Evolutionary conservation across 2,888 invertebrate genomes (phyloP).

Genomic region (Pharmacophagus antenor): DNA sequence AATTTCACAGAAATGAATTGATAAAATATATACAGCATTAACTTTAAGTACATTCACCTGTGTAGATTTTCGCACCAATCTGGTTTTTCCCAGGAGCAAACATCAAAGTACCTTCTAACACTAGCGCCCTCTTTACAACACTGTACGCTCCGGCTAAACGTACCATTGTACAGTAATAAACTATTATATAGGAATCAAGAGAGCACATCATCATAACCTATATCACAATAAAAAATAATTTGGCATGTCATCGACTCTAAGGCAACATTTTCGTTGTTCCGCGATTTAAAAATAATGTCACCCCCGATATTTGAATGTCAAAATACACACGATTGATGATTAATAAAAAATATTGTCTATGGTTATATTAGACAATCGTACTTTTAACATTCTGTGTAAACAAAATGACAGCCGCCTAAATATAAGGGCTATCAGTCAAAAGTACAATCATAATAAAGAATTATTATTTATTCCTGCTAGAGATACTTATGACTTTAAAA

Average conservation of each 20-base stretch:
- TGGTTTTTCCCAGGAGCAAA: slow-evolving; percentile 24
- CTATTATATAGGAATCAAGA: slow-evolving; percentile 29
- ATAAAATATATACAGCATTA: neutral
- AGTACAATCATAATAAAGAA: too few species aligned
- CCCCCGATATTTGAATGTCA: neutral
- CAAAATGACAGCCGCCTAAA: neutral
- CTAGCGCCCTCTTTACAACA: slow-evolving; percentile 13
- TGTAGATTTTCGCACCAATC: neutral
- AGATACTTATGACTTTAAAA: too few species aligned
- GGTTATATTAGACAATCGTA: neutral
- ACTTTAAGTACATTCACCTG: neutral
- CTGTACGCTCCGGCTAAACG: neutral
- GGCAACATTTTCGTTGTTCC: slow-evolving; percentile 28
- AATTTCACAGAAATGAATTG: neutral
- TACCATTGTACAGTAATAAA: slow-evolving; percentile 10
- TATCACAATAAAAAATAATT: slow-evolving; percentile 30
- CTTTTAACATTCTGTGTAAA: neutral
- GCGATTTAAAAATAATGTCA: neutral
- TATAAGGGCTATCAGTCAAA: too few species aligned
- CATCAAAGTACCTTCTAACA: neutral
- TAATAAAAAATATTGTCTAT: neutral
- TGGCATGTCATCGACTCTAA: slow-evolving; percentile 29
- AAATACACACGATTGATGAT: neutral
- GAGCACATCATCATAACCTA: slow-evolving; percentile 30
- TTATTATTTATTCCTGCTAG: too few species aligned